Percentiles rank a stretch among this genome's conserved stretches.
Evolutionary conservation across 2,888 invertebrate species (phyloP).

Genomic region (Yponomeuta cagnagella): DNA sequence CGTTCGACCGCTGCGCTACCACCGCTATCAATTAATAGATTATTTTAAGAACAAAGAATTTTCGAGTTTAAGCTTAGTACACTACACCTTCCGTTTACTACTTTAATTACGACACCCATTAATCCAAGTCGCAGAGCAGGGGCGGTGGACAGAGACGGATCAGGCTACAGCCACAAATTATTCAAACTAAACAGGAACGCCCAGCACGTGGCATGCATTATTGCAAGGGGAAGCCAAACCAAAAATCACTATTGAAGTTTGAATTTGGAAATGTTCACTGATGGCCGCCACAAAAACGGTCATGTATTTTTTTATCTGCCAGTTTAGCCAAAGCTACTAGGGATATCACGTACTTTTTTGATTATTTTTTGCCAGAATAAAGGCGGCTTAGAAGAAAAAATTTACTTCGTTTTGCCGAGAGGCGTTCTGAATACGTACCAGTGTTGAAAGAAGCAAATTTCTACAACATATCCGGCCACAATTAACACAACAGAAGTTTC

Average conservation of each 20-base stretch:
- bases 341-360: too few species aligned
- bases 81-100: slow-evolving; percentile 59
- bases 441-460: background rate
- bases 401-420: background rate
- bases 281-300: too few species aligned
- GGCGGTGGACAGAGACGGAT: slow-evolving; percentile 57
- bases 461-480: slow-evolving; percentile 32
- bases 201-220: background rate
- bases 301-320: too few species aligned
- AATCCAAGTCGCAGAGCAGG: slow-evolving; percentile 51
- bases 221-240: background rate
- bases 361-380: too few species aligned
- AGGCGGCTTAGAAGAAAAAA: too few species aligned
- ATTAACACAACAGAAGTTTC: slow-evolving; percentile 23
- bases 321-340: too few species aligned
- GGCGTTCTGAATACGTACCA: background rate
- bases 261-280: background rate
- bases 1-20: too few species aligned
- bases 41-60: background rate
- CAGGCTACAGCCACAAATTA: slow-evolving; percentile 23
- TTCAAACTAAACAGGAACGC: slow-evolving; percentile 1
- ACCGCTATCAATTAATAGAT: too few species aligned
- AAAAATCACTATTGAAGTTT: background rate
- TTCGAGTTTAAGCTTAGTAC: slow-evolving; percentile 11
- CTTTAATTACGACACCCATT: slow-evolving; percentile 63